Base-by-base conservation (phyloP, 1,140 invertebrate genomes). In the Ectropis grisescens region DNA sequence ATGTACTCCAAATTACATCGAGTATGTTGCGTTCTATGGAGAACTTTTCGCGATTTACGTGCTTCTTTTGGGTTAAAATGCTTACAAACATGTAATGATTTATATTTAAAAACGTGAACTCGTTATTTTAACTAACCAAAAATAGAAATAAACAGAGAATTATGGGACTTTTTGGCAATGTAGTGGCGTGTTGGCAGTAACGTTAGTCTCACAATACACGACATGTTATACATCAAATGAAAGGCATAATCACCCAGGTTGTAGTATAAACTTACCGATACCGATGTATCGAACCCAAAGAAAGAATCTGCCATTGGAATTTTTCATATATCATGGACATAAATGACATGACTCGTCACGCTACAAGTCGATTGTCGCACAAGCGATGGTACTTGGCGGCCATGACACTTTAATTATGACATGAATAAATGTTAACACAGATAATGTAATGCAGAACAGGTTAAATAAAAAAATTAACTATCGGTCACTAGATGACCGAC, bases 301-400 rank as follows among this genome's bases (percentile, higher is more conserved):
- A 90, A 92, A 82, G 88, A 88, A 86, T 92, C 88, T 87, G 90
- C 90, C 90, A 92, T 92, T 89, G 87, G 86, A 85, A 82, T 82
- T 86, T 83, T 82, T 85, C 82, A 85, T 83, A 82, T 85, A 75
- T 84, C 78, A 84, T 71, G 67, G 48, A 76, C 69, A 61, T 84
- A 85, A 86, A 83, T 87, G 84, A 86, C 87, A 88, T 88, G 85
- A 71, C 81, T 83, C 82, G 79, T 83, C 82, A 83, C 74, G 66
- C 71, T 71, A 82, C 58, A 61, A 19, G 8, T 8, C 16, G 8
- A 19, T 8, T 79, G 74, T 81, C 69, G 58, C 65, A 81, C 24
- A 10, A 6, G n/a, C n/a, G 2, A 80, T 62, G 60, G 70, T 57
- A 64, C 2, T 57, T 58, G 61, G 64, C 74, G 42, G 71, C 71